Evolutionary conservation across 2,113 vertebrate genomes (phyloP).

Genomic region (Turdus rufiventris): DNA sequence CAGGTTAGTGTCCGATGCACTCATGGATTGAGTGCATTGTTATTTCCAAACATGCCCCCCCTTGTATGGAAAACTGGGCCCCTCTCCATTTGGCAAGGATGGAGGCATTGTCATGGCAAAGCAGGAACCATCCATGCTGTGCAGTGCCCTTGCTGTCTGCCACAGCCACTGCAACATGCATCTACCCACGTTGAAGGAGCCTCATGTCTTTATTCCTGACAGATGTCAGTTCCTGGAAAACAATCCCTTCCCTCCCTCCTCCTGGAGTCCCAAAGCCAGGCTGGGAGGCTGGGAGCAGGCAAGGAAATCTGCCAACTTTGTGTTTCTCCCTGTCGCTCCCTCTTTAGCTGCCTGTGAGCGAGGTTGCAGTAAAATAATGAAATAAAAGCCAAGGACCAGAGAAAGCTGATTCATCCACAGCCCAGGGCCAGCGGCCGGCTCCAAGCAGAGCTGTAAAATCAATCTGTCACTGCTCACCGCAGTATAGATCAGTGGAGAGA

Average conservation of each 20-base stretch:
- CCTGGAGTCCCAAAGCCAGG: background rate
- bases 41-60: background rate
- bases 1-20: background rate
- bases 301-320: constrained; percentile 1
- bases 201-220: background rate
- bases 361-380: constrained; percentile 65
- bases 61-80: background rate
- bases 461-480: constrained; percentile 71
- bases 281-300: background rate
- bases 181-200: background rate
- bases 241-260: background rate
- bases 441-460: constrained; percentile 69
- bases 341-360: constrained; percentile 40
- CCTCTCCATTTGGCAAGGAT: background rate
- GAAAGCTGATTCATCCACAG: constrained; percentile 73
- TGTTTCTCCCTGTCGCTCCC: constrained; percentile 5
- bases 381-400: constrained; percentile 68
- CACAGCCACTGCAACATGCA: background rate
- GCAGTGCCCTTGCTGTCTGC: background rate
- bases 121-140: background rate
- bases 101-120: fast-evolving
- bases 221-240: constrained; percentile 17
- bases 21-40: background rate
- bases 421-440: constrained; percentile 67
- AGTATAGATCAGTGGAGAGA: constrained; percentile 60